phyloP scores from a whole-genome alignment of 2,113 vertebrate species.

The Strigops habroptila region DNA sequence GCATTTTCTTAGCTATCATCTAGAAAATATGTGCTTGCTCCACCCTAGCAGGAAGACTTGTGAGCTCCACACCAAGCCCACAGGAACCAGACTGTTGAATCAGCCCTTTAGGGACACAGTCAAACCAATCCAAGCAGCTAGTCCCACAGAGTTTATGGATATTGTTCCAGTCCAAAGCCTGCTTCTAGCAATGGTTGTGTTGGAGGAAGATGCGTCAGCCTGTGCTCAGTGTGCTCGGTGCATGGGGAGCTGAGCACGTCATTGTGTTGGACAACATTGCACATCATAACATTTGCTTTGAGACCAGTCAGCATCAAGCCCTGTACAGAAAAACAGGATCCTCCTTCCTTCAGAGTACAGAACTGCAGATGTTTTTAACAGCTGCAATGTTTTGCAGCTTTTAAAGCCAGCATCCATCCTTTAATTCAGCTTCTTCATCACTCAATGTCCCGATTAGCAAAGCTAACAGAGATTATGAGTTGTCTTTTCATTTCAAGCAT shows the following conservation, averaged over 20 bases:
- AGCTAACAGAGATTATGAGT: neutral
- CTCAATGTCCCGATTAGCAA: accelerated
- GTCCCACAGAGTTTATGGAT: accelerated
- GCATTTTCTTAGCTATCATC: neutral
- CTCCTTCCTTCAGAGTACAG: neutral
- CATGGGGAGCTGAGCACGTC: neutral
- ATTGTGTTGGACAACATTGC: neutral
- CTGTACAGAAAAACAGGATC: neutral
- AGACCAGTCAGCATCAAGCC: neutral
- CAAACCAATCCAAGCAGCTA: neutral
- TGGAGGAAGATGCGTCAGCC: neutral
- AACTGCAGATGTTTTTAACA: neutral
- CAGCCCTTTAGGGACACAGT: neutral
- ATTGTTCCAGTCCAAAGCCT: neutral
- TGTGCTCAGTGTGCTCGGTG: neutral
- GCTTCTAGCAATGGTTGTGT: neutral
- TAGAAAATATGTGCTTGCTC: neutral
- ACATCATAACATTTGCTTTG: neutral
- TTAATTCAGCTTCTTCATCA: neutral
- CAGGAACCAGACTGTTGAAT: neutral
- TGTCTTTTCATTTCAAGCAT: neutral
- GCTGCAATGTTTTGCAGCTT: neutral
- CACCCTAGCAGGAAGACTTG: neutral
- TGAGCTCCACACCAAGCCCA: neutral
- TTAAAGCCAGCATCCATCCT: neutral